phyloP scores from a whole-genome alignment of 2,797 vertebrate species.

The Hafferia zeledoni region DNA sequence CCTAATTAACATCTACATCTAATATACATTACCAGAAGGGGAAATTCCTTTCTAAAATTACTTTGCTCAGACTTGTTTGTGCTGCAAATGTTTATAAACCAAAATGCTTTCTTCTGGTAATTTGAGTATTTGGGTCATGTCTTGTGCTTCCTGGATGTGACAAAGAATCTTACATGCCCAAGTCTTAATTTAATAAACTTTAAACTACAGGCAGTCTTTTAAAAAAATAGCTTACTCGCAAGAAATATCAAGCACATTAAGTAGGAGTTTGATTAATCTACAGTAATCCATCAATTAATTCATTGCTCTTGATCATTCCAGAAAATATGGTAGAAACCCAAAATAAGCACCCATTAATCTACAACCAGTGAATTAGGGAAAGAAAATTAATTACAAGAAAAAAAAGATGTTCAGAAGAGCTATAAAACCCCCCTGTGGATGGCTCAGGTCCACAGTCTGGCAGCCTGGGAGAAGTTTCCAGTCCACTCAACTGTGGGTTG shows the following conservation, averaged over 20 bases:
- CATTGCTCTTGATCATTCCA: background rate
- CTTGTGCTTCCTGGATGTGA: background rate
- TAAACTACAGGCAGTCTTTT: background rate
- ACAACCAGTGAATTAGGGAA: background rate
- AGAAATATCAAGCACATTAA: slow-evolving; percentile 12
- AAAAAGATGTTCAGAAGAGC: background rate
- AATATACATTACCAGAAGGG: background rate
- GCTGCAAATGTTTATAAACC: background rate
- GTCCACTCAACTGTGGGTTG: background rate
- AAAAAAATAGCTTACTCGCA: background rate
- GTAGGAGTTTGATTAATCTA: slow-evolving; percentile 7
- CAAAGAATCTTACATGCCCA: background rate
- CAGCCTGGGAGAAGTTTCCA: background rate
- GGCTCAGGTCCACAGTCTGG: background rate
- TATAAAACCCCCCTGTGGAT: background rate
- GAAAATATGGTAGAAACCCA: background rate
- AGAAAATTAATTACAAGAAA: background rate
- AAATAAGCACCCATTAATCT: slow-evolving; percentile 20
- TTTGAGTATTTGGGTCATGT: background rate
- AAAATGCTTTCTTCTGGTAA: background rate
- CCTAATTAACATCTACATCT: background rate
- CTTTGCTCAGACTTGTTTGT: background rate
- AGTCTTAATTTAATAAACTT: slow-evolving; percentile 6
- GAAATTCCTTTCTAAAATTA: slow-evolving; percentile 19
- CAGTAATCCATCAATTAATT: slow-evolving; percentile 14